Base-by-base conservation (phyloP, 2,113 vertebrate species). In the Tinamus guttatus region DNA sequence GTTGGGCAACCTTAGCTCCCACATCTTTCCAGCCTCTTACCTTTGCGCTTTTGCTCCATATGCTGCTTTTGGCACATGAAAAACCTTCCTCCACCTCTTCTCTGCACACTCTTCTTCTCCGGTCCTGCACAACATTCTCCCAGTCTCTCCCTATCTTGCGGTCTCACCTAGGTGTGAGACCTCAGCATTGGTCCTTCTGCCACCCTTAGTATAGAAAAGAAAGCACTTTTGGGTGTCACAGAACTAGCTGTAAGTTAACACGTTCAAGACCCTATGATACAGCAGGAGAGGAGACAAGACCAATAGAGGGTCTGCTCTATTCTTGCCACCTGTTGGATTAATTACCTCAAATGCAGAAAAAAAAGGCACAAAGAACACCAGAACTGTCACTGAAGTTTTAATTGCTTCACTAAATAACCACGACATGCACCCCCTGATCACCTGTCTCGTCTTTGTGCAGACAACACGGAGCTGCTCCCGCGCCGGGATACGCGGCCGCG, bases 161-260 rank as follows among this genome's bases (percentile, higher is more conserved):
- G 71, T 69, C 16, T 80, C 68, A 43, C 28, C 45, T 65, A 0
- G 0, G 3, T 8, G 10, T 0, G 1, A 47, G 47, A 47, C 20
- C 67, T 91, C 93, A 70, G 78, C 40, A 81, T 87, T 74, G 65
- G 62, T 92, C n/a, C 58, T 81, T 93, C 77, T 25, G 32, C 30
- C 58, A 43, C 36, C 27, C 75, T 58, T 79, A 76, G 89, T 90
- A 87, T 16, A 92, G 43, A 88, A 10, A 87, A 4, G 19, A 89
- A 18, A 71, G 20, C 34, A 54, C 27, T 90, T 45, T 27, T 25
- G 17, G 34, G 20, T 11, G 86, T 89, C 79, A 47, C 1, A 65
- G 60, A 89, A 83, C 83, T 45, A 13, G 21, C 15, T 54, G 19
- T 14, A 34, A 86, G 7, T 43, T 84, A n/a, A 89, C 56, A 30